These are phyloP conservation scores for Amphiprion percula DNA, from an alignment of 2,113 vertebrate genomes.

Conservation along the genomic window DNA sequence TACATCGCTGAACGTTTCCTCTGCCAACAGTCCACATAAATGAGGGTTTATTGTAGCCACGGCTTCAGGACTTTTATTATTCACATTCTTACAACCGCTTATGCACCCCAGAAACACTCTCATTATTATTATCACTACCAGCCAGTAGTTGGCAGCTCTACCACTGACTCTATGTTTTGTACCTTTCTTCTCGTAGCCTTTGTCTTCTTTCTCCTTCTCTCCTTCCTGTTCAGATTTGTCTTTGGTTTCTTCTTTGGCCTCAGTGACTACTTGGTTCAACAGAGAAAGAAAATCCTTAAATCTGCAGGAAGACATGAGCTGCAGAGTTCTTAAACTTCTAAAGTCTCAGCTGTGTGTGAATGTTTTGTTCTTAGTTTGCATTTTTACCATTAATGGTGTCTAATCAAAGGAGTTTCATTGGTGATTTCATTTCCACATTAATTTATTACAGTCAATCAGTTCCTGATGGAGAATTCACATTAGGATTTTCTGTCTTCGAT, in stretches of 20 bases:
- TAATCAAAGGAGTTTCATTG: too few species aligned
- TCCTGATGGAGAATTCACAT: too few species aligned
- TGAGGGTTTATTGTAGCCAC: too few species aligned
- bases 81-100: not conserved
- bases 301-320: not conserved
- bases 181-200: slow-evolving; percentile 81
- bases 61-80: too few species aligned
- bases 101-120: too few species aligned
- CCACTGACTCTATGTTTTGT: not conserved
- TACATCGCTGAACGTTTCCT: too few species aligned
- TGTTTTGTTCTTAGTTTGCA: too few species aligned
- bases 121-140: not conserved
- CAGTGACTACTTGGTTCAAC: slow-evolving; percentile 37
- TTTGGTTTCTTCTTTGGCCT: slow-evolving; percentile 28
- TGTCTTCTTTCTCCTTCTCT: slow-evolving; percentile 62
- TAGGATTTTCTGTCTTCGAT: too few species aligned
- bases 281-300: not conserved
- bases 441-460: too few species aligned
- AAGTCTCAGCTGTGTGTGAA: not conserved
- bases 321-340: too few species aligned
- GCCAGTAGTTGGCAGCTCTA: not conserved
- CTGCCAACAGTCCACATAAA: not conserved
- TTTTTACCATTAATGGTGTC: too few species aligned
- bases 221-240: slow-evolving; percentile 15
- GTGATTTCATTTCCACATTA: too few species aligned